phyloP scores from a whole-genome alignment of 2,888 invertebrate species.

The Melipona bicolor region DNA sequence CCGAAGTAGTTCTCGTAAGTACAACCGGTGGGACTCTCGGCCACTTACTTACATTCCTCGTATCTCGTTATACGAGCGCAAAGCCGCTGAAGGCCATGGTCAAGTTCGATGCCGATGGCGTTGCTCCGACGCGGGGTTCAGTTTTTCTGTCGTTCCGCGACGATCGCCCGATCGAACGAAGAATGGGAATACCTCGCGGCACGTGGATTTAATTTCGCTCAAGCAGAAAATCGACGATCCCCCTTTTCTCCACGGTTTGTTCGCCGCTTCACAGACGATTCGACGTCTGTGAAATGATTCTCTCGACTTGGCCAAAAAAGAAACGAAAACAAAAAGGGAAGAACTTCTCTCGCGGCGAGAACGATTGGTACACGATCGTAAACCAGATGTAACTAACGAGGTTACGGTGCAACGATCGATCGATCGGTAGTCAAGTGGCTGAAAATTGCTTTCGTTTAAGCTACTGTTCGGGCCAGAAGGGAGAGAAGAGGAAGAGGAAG shows the following conservation, averaged over 20 bases:
- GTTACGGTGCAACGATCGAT: neutral
- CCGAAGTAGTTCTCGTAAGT: constrained; percentile 66
- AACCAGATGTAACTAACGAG: constrained; percentile 26
- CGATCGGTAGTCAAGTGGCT: neutral
- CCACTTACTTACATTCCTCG: constrained; percentile 71
- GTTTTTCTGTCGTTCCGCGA: constrained; percentile 57
- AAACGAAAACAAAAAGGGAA: too few species aligned
- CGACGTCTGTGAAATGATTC: neutral
- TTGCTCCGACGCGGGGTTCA: constrained; percentile 51
- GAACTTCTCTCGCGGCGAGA: neutral
- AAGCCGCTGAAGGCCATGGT: constrained; percentile 71
- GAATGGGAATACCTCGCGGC: constrained; percentile 58
- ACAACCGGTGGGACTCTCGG: constrained; percentile 56
- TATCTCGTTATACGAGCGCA: constrained; percentile 71
- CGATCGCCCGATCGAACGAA: constrained; percentile 56
- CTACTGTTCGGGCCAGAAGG: neutral
- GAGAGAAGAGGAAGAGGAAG: neutral
- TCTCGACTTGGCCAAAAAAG: too few species aligned
- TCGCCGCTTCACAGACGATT: constrained; percentile 22
- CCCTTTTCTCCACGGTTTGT: neutral
- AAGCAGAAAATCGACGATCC: constrained; percentile 25
- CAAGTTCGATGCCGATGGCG: constrained; percentile 73
- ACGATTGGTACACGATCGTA: constrained; percentile 11
- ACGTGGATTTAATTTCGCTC: constrained; percentile 69
- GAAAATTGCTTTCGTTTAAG: neutral